phyloP scores from a whole-genome alignment of 2,797 vertebrate genomes.

The Amblyraja radiata region DNA sequence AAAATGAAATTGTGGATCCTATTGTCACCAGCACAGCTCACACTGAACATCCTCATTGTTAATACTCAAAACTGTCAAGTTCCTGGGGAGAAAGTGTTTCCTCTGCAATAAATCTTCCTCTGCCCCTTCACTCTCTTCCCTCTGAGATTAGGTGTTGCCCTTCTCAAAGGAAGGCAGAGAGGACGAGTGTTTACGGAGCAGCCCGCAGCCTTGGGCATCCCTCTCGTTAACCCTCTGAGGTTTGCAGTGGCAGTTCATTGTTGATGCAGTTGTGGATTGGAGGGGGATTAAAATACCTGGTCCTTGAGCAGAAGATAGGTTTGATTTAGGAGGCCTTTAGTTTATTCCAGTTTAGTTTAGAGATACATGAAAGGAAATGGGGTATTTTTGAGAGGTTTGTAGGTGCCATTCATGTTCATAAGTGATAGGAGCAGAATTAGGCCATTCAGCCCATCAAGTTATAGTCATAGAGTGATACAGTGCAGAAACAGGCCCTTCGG shows the following conservation, averaged over 20 bases:
- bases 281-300: background rate
- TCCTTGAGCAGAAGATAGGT: background rate
- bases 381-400: background rate
- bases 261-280: background rate
- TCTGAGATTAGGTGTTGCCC: constrained; percentile 51
- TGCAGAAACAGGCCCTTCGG: too few species aligned
- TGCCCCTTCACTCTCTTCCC: constrained; percentile 48
- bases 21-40: constrained; percentile 45
- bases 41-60: constrained; percentile 73
- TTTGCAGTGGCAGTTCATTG: too few species aligned
- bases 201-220: background rate
- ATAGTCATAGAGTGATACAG: too few species aligned
- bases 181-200: background rate
- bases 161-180: constrained; percentile 59
- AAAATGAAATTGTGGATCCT: constrained; percentile 43
- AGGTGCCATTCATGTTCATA: too few species aligned
- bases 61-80: constrained; percentile 54
- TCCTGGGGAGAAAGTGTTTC: constrained; percentile 61
- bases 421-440: too few species aligned
- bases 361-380: background rate
- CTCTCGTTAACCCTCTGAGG: background rate
- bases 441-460: too few species aligned
- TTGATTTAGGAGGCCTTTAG: too few species aligned
- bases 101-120: constrained; percentile 71
- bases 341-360: too few species aligned